phyloP scores from a whole-genome alignment of 1,140 invertebrate species.

The Ephestia elutella region DNA sequence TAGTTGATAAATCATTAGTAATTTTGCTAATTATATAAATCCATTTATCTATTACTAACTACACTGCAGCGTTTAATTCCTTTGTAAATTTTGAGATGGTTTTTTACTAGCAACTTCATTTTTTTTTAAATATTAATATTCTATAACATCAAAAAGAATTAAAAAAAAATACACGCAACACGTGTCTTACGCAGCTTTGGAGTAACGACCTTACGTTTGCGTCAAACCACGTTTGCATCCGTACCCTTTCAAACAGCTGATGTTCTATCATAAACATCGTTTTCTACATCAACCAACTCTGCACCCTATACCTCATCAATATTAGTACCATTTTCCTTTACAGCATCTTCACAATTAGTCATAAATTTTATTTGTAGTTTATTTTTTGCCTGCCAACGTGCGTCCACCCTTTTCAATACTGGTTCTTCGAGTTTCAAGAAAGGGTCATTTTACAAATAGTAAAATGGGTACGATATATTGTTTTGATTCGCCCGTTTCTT shows the following conservation, averaged over 20 bases:
- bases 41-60: no score
- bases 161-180: no score
- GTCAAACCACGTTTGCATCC: conserved; percentile 19
- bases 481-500: conserved; percentile 21
- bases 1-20: no score
- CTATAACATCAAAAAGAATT: no score
- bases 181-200: background rate
- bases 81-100: no score
- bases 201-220: conserved; percentile 13
- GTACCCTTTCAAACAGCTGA: conserved; percentile 32
- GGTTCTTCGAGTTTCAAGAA: conserved; percentile 26
- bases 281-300: conserved; percentile 6
- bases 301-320: conserved; percentile 1
- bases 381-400: conserved; percentile 26
- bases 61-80: no score
- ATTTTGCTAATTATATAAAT: no score
- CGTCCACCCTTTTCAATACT: conserved; percentile 23
- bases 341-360: conserved; percentile 17
- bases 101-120: no score
- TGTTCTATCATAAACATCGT: conserved; percentile 28
- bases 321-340: conserved; percentile 8
- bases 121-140: no score
- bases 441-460: conserved; percentile 34
- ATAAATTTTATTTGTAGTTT: conserved; percentile 24
- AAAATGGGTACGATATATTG: conserved; percentile 24